A percentile compares a stretch with the other conserved stretches of the same genome.
phyloP scores from a whole-genome alignment of 1,140 invertebrate genomes.

The Octopus sinensis region DNA sequence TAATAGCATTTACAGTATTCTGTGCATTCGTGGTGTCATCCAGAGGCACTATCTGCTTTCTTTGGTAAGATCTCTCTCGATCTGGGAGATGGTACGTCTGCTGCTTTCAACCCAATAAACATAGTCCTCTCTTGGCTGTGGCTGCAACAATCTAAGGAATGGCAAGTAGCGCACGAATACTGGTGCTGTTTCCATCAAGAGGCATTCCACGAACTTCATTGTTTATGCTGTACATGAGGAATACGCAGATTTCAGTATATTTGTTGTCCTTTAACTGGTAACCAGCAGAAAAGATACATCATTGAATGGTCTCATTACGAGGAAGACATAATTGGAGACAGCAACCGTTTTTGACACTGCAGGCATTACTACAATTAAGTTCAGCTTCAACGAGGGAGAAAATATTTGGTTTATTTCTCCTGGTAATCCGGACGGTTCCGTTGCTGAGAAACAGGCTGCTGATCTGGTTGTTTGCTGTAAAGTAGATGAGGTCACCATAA shows the following conservation, averaged over 20 bases:
- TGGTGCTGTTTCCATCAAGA: slow-evolving; percentile 57
- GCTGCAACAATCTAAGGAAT: slow-evolving; percentile 75
- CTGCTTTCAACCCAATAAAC: slow-evolving; percentile 81
- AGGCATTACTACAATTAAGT: no score
- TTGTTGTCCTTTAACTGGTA: slow-evolving; percentile 62
- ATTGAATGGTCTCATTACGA: slow-evolving; percentile 56
- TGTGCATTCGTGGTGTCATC: slow-evolving; percentile 32
- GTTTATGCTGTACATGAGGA: slow-evolving; percentile 74
- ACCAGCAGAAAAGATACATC: slow-evolving; percentile 76
- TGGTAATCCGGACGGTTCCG: not conserved
- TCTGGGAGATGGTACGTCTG: slow-evolving; percentile 70
- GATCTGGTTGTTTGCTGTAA: not conserved
- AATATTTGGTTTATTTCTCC: not conserved
- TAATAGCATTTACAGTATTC: slow-evolving; percentile 38
- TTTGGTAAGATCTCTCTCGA: slow-evolving; percentile 74
- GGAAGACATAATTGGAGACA: slow-evolving; percentile 81
- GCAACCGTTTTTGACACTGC: no score
- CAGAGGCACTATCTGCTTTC: slow-evolving; percentile 62
- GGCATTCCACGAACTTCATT: slow-evolving; percentile 73
- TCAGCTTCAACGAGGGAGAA: not conserved
- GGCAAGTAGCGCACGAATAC: slow-evolving; percentile 67
- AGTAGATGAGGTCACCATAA: not conserved
- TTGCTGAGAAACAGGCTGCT: not conserved
- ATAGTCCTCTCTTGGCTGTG: slow-evolving; percentile 66
- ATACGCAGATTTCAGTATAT: slow-evolving; percentile 65